Conservation (phyloP, 2,888 invertebrate genomes). For the Saturnia japonica region DNA sequence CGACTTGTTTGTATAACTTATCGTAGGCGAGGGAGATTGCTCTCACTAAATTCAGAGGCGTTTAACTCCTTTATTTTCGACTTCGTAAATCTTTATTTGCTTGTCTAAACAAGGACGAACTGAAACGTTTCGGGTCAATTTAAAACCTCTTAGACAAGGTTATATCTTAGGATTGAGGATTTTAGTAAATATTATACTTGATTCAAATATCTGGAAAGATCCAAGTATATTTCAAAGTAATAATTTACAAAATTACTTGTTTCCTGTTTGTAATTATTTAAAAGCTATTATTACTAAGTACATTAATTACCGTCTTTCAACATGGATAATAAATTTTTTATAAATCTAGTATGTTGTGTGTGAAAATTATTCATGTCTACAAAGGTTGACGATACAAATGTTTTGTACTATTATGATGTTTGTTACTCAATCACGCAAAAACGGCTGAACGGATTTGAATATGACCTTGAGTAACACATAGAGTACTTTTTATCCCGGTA, state of each 20-base stretch:
- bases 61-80: slow-evolving; percentile 58
- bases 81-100: slow-evolving; percentile 64
- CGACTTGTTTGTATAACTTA: slow-evolving; percentile 54
- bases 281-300: not conserved
- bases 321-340: not conserved
- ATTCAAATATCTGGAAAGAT: not conserved
- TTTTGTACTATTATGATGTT: too few species aligned
- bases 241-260: not conserved
- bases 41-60: slow-evolving; percentile 61
- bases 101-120: slow-evolving; percentile 48
- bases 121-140: slow-evolving; percentile 31
- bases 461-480: too few species aligned
- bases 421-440: too few species aligned
- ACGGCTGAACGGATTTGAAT: too few species aligned
- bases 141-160: slow-evolving; percentile 21
- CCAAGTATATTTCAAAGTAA: not conserved
- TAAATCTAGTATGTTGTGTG: not conserved
- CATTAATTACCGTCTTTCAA: not conserved
- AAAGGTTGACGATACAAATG: not conserved
- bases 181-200: not conserved
- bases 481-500: too few species aligned
- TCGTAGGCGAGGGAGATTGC: slow-evolving; percentile 53
- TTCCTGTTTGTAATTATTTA: not conserved
- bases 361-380: not conserved
- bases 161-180: not conserved